Percentiles rank a stretch among this genome's conserved stretches.
Conservation (phyloP, 2,797 vertebrate genomes). For the Notolabrus celidotus region DNA sequence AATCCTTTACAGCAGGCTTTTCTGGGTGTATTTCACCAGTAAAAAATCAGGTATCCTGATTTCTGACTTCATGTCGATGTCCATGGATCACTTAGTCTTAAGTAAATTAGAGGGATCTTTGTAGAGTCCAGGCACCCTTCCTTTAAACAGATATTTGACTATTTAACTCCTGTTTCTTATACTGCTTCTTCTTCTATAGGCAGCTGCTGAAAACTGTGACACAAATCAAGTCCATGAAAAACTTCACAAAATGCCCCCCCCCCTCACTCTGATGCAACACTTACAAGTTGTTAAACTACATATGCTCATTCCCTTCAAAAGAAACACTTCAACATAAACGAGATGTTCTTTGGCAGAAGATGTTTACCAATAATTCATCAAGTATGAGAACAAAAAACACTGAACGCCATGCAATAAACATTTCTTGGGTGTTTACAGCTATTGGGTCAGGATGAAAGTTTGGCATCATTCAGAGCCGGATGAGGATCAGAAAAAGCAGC, state of each 20-base stretch:
- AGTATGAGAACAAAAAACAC: background rate
- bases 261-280: background rate
- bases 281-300: constrained; percentile 7
- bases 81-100: too few species aligned
- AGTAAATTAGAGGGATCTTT: too few species aligned
- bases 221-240: background rate
- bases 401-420: constrained; percentile 9
- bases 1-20: too few species aligned
- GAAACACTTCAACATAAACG: constrained; percentile 4
- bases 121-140: too few species aligned
- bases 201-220: background rate
- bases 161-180: too few species aligned
- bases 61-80: background rate
- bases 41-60: too few species aligned
- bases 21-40: too few species aligned
- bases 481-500: constrained; percentile 21
- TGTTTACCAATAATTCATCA: background rate
- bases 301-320: background rate
- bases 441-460: constrained; percentile 13
- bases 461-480: constrained; percentile 1
- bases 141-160: too few species aligned
- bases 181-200: background rate
- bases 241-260: background rate
- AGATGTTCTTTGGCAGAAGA: background rate
- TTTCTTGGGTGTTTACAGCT: background rate